Base-by-base conservation (phyloP, 2,888 invertebrate species). In the Peribatodes rhomboidaria region DNA sequence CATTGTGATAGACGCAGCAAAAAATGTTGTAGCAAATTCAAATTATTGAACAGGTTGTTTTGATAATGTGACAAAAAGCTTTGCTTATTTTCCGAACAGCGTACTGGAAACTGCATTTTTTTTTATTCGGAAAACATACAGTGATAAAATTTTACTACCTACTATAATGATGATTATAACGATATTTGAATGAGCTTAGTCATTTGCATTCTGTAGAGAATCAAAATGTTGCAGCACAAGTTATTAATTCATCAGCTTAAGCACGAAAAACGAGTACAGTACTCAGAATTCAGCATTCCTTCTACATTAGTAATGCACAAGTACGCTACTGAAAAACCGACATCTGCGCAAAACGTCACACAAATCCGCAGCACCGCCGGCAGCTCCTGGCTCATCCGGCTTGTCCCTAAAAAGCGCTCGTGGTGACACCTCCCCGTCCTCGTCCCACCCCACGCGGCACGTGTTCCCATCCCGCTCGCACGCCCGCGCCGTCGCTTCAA, bases 341-440 rank as follows among this genome's bases (percentile, higher is more conserved):
- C 86, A 86, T 86, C 85, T 86, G 86, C 87, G 85, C 88, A 84
- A 87, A 84, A 76, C 86, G 85, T 82, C 82, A 84, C 79, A 85
- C 79, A 80, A 81, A 87, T 86, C 87, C 86, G 82, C 86, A 85
- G 80, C 83, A 80, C 79, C 72, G 74, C 13, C 75, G 78, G 74
- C 13, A 76, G 78, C 77, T 81, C 84, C 81, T 79, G 76, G 83
- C 84, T 89, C 84, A 86, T 88, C 88, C 88, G 83, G 82, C 86
- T 85, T 84, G 84, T 86, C 86, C 88, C 88, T 90, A 90, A 90
- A 90, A 88, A 90, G 87, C 87, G 85, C 83, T 80, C 81, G 77
- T 86, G 90, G 90, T 92, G 92, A 92, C 92, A 92, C 92, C 91
- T 90, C 89, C 90, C 86, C 81, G 82, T 85, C 86, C 82, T 85